Percentiles rank a stretch among this genome's conserved stretches.
Evolutionary conservation across 2,113 vertebrate species (phyloP).

Genomic region (Vireo altiloquus): DNA sequence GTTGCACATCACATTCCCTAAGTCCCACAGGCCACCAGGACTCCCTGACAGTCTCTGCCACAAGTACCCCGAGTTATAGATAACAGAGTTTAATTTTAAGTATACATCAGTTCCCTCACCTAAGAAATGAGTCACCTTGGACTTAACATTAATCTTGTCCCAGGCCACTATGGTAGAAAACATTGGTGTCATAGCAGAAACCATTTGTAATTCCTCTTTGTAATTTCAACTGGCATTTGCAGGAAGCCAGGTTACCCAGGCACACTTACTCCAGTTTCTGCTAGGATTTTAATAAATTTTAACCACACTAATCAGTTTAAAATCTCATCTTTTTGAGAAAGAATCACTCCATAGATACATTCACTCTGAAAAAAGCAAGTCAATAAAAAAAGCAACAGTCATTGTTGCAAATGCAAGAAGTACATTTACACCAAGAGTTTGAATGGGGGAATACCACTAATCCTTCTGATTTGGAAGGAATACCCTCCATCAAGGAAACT

Average conservation of each 20-base stretch:
- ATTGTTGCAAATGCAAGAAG: neutral
- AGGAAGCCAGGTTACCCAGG: neutral
- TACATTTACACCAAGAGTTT: neutral
- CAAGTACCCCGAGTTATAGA: accelerated
- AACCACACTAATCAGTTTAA: neutral
- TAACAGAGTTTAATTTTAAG: neutral
- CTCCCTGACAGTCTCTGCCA: neutral
- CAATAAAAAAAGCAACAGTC: neutral
- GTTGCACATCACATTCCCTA: neutral
- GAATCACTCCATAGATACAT: neutral
- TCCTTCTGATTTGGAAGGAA: neutral
- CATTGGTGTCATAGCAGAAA: neutral
- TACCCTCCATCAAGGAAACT: neutral
- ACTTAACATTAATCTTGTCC: neutral
- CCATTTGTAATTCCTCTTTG: neutral
- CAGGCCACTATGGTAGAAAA: neutral
- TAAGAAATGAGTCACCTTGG: neutral
- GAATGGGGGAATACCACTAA: neutral
- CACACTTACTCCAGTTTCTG: neutral
- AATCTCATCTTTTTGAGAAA: neutral
- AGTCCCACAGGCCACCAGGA: neutral
- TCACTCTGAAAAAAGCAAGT: neutral
- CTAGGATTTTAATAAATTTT: neutral
- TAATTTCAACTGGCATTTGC: neutral
- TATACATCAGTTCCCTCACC: neutral